Base-by-base conservation (phyloP, 2,797 vertebrate genomes). In the Moxostoma hubbsi region DNA sequence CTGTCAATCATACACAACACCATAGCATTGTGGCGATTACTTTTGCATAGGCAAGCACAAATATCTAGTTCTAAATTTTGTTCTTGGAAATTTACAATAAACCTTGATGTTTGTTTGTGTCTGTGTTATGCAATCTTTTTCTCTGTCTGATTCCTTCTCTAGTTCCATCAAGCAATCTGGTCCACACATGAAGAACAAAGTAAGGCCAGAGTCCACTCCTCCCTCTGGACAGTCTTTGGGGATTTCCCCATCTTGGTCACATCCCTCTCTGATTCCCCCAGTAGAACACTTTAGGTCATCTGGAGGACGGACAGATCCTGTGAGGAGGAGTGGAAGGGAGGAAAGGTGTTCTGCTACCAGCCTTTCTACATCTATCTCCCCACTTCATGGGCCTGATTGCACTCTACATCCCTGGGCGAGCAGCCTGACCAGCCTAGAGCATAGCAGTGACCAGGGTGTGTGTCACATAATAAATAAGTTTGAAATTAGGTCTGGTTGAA, bases 391-490 rank as follows among this genome's bases (percentile, higher is more conserved):
- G 88, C 15, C 80, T 0, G 71, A 50, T 43, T 68, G 16, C 0
- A 45, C 79, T 55, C 88, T 89, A 0, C 84, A 1, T 68, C 83
- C 67, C 73, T 80, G 73, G 72, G 24, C 61, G 0, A 72, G 77
- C 0, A 84, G 87, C 8, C 85, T 81, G 0, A 77, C 82, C 79
- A 80, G 91, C 87, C 90, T 78, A 51, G 84, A 81, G 55, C 77
- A 54, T 45, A 82, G 85, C 15, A 88, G 84, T 61, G 85, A 90
- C 49, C 71, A 43, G 78, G 75, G 89, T 91, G 79, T 84, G 88
- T 88, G 18, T 47, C 54, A 16, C 5, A 7, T 12, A 47, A 12
- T 51, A 9, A 55, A 61, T 8, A 49, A 18, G 5, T 36, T 46
- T 24, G 15, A 18, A 12, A 59, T 57, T 65, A 36, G 13, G 11